These are phyloP conservation scores for Acanthopagrus latus DNA, from an alignment of 2,797 vertebrate species.

Conservation along the genomic window DNA sequence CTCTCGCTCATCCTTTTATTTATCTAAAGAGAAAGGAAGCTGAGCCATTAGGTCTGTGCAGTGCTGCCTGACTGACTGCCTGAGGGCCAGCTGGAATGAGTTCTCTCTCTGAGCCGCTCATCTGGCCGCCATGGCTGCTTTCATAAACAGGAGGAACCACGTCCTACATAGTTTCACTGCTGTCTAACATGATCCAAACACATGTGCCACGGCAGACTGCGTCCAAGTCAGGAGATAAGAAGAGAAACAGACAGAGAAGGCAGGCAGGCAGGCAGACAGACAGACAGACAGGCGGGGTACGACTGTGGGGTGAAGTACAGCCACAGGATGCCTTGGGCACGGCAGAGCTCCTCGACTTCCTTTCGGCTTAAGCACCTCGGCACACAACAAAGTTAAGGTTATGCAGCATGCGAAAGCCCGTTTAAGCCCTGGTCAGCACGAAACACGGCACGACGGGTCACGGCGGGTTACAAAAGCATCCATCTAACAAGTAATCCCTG, in stretches of 20 bases:
- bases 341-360: slow-evolving; percentile 47
- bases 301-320: slow-evolving; percentile 39
- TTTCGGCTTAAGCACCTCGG: slow-evolving; percentile 26
- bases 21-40: slow-evolving; percentile 73
- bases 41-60: slow-evolving; percentile 75
- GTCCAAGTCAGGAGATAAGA: slow-evolving; percentile 74
- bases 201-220: slow-evolving; percentile 82
- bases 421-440: slow-evolving; percentile 49
- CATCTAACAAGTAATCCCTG: neutral
- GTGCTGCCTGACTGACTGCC: slow-evolving; percentile 67
- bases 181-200: slow-evolving; percentile 89
- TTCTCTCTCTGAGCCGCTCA: slow-evolving; percentile 81
- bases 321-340: slow-evolving; percentile 49
- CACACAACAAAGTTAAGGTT: slow-evolving; percentile 43
- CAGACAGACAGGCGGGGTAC: slow-evolving; percentile 19
- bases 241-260: slow-evolving; percentile 59
- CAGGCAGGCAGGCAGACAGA: slow-evolving; percentile 55
- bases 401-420: slow-evolving; percentile 31
- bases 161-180: slow-evolving; percentile 86
- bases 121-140: slow-evolving; percentile 83
- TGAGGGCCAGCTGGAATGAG: slow-evolving; percentile 84
- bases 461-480: slow-evolving; percentile 3
- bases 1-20: slow-evolving; percentile 74
- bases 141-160: slow-evolving; percentile 87
- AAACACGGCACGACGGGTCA: slow-evolving; percentile 25